A percentile compares a stretch with the other conserved stretches of the same genome.
Conservation (phyloP, 2,797 vertebrate genomes). For the Danio albolineatus region DNA sequence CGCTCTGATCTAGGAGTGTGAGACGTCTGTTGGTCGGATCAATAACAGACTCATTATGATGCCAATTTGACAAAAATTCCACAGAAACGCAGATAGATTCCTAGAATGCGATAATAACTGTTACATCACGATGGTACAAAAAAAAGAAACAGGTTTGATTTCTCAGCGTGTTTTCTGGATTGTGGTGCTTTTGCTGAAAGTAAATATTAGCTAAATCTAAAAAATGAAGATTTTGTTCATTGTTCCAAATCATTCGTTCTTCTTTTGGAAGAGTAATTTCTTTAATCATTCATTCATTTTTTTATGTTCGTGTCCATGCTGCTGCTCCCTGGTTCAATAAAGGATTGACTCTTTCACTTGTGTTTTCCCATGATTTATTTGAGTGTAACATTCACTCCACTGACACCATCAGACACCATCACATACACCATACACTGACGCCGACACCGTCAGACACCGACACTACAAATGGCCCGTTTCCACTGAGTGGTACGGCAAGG, state of each 20-base stretch:
- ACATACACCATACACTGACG: no score
- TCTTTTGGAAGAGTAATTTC: not conserved
- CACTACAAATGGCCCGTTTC: no score
- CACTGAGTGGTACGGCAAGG: no score
- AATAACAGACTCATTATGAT: slow-evolving; percentile 45
- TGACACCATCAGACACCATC: no score
- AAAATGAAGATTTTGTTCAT: not conserved
- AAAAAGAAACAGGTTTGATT: slow-evolving; percentile 27
- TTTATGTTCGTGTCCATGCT: slow-evolving; percentile 3
- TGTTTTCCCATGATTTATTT: no score
- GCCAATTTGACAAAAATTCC: slow-evolving; percentile 26
- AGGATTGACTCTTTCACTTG: no score
- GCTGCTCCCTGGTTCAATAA: no score
- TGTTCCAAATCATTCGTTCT: not conserved
- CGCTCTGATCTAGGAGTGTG: slow-evolving; percentile 39
- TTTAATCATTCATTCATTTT: no score
- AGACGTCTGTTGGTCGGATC: slow-evolving; percentile 40
- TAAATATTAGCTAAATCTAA: not conserved
- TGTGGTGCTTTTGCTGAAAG: not conserved
- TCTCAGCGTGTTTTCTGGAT: not conserved
- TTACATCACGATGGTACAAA: not conserved
- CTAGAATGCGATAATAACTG: slow-evolving; percentile 3
- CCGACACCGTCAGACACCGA: no score
- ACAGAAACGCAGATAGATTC: not conserved
- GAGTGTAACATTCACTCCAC: no score